A percentile compares a stretch with the other conserved stretches of the same genome.
Evolutionary conservation across 2,113 vertebrate species (phyloP).

Genomic region (Buteo buteo): DNA sequence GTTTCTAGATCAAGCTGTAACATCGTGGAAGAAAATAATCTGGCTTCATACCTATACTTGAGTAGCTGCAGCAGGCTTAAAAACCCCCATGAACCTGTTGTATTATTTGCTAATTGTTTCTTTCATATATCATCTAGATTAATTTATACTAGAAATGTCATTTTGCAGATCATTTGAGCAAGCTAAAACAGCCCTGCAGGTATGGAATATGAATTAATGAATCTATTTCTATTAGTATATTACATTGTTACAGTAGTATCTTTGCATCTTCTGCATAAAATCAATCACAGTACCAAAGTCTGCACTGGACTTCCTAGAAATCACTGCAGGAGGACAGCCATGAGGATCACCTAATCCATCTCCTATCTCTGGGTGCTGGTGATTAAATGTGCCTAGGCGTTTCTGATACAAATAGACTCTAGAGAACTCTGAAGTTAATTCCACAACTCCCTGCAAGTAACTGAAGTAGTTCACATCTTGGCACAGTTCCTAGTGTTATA

Average conservation of each 20-base stretch:
- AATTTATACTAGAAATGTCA: not conserved
- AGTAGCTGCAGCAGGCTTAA: not conserved
- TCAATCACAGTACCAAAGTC: not conserved
- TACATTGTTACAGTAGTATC: not conserved
- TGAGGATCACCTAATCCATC: not conserved
- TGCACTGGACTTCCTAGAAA: not conserved
- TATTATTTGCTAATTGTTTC: not conserved
- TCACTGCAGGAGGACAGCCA: not conserved
- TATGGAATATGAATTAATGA: not conserved
- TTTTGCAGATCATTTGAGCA: not conserved
- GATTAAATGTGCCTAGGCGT: not conserved
- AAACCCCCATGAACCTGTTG: not conserved
- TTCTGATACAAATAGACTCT: not conserved
- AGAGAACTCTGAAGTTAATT: not conserved
- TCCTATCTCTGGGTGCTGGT: fast-evolving
- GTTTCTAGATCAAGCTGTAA: not conserved
- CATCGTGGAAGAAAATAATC: not conserved
- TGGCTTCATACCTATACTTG: not conserved
- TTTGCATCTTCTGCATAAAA: not conserved
- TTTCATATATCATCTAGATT: not conserved
- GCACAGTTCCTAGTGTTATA: not conserved
- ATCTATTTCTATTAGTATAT: not conserved
- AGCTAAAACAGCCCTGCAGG: not conserved
- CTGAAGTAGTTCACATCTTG: not conserved
- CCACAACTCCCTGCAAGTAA: not conserved